phyloP scores from a whole-genome alignment of 2,797 vertebrate genomes.

The Naso thynnoides region DNA sequence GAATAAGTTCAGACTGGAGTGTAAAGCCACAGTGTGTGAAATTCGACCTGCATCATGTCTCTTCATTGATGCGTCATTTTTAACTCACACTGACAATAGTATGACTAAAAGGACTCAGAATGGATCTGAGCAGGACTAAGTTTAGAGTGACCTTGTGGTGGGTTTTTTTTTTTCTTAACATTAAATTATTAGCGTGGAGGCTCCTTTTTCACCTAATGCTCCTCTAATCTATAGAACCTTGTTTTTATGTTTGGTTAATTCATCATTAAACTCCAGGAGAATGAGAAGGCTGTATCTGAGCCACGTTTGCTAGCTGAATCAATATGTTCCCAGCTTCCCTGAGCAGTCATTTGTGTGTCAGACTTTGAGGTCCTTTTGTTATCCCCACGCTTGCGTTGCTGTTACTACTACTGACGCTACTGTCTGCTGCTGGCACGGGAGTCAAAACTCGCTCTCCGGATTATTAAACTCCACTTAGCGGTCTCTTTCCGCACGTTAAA shows the following conservation, averaged over 20 bases:
- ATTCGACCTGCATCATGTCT: background rate
- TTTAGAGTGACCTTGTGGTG: background rate
- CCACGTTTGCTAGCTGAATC: background rate
- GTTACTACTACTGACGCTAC: conserved; percentile 38
- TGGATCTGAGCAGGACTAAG: background rate
- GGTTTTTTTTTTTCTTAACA: no score
- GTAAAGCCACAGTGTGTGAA: no score
- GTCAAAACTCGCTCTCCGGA: conserved; percentile 38
- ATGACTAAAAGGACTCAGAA: background rate
- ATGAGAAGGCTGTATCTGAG: background rate
- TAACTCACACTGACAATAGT: conserved; percentile 12
- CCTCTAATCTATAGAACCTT: background rate
- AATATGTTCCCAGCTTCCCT: conserved; percentile 1
- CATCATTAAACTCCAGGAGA: background rate
- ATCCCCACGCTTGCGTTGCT: conserved; percentile 53
- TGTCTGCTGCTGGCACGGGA: conserved; percentile 19
- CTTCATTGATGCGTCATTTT: background rate
- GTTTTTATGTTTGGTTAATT: background rate
- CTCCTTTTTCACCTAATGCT: rapidly evolving
- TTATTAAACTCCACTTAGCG: conserved; percentile 30
- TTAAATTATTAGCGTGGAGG: background rate
- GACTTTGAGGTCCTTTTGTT: conserved; percentile 75
- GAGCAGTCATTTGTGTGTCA: conserved; percentile 46
- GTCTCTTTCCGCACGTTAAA: background rate
- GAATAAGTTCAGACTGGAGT: background rate